Conservation (phyloP, 1,140 invertebrate species). For the Oedothorax gibbosus region DNA sequence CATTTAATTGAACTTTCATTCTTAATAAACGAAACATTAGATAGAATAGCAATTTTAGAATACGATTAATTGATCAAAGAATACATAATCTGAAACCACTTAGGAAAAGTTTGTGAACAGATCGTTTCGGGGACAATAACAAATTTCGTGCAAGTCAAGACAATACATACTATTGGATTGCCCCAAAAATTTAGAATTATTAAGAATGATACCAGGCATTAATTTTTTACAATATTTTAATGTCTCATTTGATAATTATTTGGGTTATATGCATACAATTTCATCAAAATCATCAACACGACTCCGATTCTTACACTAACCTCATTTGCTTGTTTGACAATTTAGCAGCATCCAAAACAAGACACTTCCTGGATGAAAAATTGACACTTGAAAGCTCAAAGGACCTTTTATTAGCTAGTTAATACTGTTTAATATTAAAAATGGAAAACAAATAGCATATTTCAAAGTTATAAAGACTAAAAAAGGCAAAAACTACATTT, state of each 20-base stretch:
- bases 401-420: background rate
- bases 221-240: background rate
- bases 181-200: background rate
- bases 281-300: background rate
- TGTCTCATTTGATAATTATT: background rate
- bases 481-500: constrained; percentile 10
- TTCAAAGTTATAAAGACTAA: background rate
- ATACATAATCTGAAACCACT: no score
- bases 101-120: no score
- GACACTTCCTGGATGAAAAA: background rate
- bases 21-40: no score
- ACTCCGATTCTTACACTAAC: constrained; percentile 12
- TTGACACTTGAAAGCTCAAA: background rate
- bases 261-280: background rate
- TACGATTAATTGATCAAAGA: no score
- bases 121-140: background rate
- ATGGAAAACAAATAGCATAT: background rate
- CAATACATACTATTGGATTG: background rate
- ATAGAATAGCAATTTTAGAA: no score
- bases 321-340: background rate
- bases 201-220: background rate
- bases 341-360: background rate
- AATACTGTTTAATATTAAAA: background rate
- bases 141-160: background rate
- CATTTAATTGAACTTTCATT: no score